Evolutionary conservation across 2,888 invertebrate species (phyloP).

Genomic region (Zygogramma bicolorata): DNA sequence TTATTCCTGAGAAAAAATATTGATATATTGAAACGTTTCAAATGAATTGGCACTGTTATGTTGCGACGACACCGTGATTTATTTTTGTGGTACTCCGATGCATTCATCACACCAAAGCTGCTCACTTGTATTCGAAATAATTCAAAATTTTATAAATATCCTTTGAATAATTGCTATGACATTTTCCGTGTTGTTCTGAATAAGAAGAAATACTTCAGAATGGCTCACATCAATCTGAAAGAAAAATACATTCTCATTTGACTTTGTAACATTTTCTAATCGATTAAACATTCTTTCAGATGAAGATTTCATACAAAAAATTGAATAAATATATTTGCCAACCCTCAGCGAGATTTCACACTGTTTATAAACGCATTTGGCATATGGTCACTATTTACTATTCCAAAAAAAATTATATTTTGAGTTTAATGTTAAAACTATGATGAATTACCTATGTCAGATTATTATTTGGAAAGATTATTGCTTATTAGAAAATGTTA

Average conservation of each 20-base stretch:
- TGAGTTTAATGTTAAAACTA: neutral
- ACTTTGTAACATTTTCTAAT: slow-evolving; percentile 27
- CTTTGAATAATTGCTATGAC: neutral
- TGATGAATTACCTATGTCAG: neutral
- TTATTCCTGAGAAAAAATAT: neutral
- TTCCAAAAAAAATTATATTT: slow-evolving; percentile 21
- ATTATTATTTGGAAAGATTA: neutral
- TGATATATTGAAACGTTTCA: neutral
- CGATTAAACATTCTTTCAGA: neutral
- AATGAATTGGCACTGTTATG: neutral
- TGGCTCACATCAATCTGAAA: neutral
- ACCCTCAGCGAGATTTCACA: neutral
- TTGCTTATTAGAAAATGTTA: slow-evolving; percentile 6
- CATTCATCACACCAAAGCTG: neutral
- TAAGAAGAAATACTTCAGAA: neutral
- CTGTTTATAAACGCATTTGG: slow-evolving; percentile 29
- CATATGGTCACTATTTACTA: slow-evolving; percentile 11
- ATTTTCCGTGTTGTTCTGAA: neutral
- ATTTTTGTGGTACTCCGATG: neutral
- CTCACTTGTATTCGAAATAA: neutral
- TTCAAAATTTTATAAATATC: neutral
- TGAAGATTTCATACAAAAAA: neutral
- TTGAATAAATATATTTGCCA: neutral
- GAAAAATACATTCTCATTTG: neutral
- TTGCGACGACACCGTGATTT: neutral